phyloP scores from a whole-genome alignment of 2,797 vertebrate species.

The Tarsius wallacei region DNA sequence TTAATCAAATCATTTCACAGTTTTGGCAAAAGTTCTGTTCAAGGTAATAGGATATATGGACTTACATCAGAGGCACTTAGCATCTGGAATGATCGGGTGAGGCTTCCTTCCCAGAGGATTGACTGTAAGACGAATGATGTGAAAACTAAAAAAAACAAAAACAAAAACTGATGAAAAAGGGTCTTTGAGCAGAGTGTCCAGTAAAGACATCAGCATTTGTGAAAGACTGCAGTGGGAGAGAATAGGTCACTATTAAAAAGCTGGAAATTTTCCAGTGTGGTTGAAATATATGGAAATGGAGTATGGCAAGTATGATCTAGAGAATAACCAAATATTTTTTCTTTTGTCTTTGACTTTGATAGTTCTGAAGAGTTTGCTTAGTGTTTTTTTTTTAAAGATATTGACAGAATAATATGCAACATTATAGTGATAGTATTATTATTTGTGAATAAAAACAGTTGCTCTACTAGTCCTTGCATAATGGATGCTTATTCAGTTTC shows the following conservation, averaged over 20 bases:
- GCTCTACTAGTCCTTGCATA: neutral
- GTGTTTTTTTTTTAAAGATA: neutral
- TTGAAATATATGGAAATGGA: slow-evolving; percentile 5
- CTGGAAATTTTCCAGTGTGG: neutral
- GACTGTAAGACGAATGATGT: neutral
- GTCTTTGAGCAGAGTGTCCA: neutral
- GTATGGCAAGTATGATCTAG: neutral
- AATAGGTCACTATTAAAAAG: neutral
- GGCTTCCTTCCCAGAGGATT: neutral
- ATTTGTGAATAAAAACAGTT: slow-evolving; percentile 2
- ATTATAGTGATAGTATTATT: neutral
- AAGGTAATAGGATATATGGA: neutral
- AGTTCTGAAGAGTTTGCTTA: neutral
- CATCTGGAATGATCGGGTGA: neutral
- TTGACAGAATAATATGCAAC: neutral
- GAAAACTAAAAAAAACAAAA: neutral
- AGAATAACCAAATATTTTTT: neutral
- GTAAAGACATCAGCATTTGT: neutral
- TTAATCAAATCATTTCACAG: neutral
- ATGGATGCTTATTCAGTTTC: neutral
- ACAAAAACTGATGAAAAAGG: neutral
- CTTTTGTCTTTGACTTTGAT: neutral
- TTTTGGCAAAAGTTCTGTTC: neutral
- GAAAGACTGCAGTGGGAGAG: neutral
- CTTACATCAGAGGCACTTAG: neutral